Conservation (phyloP, 1,140 invertebrate genomes). For the Scaptomyza hsui region DNA sequence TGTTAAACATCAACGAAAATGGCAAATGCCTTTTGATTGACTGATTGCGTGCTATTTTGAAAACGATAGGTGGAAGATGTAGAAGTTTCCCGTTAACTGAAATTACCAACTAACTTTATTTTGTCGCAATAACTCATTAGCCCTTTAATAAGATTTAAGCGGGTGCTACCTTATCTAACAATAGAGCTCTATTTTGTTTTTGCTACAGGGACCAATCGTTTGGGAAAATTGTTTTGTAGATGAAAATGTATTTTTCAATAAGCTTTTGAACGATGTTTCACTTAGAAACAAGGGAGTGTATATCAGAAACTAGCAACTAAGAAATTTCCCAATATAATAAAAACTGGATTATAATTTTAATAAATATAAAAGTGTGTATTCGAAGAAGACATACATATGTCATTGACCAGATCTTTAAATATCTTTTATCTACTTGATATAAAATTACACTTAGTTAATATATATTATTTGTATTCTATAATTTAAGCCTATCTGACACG, state of each 20-base stretch:
- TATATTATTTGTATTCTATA: neutral
- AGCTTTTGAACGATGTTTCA: no score
- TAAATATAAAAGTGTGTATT: no score
- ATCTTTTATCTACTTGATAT: neutral
- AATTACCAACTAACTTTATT: conserved; percentile 39
- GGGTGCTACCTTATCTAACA: neutral
- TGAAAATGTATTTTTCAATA: no score
- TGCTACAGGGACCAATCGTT: no score
- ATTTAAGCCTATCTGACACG: conserved; percentile 5
- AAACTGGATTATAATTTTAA: no score
- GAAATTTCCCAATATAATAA: no score
- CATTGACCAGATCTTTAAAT: no score
- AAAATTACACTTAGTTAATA: neutral
- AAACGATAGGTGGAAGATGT: conserved; percentile 4
- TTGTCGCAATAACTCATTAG: conserved; percentile 11
- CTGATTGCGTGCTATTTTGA: conserved; percentile 49
- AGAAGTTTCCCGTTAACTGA: conserved; percentile 2
- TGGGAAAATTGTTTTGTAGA: no score
- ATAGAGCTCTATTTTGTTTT: neutral
- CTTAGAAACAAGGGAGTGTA: no score
- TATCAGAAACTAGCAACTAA: no score
- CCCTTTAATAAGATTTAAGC: neutral
- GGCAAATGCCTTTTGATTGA: conserved; percentile 63
- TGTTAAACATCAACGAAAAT: conserved; percentile 13
- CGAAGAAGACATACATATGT: no score